Conservation (phyloP, 2,888 invertebrate genomes). For the Serripes groenlandicus region DNA sequence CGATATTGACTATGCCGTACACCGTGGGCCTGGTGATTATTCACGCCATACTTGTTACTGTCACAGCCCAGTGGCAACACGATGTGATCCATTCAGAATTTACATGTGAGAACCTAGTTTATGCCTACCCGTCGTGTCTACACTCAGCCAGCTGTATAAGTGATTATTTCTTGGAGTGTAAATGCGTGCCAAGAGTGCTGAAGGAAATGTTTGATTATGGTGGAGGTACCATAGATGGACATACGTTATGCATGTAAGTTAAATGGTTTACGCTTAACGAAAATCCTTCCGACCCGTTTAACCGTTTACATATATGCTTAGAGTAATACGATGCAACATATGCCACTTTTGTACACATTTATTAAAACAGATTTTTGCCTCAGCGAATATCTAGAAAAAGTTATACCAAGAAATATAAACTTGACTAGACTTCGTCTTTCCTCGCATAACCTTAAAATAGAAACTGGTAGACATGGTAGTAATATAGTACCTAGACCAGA, state of each 20-base stretch:
- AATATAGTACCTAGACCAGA: no score
- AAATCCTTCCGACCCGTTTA: neutral
- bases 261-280: neutral
- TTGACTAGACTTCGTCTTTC: no score
- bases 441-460: no score
- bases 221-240: neutral
- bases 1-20: no score
- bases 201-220: conserved; percentile 12
- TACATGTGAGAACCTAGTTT: neutral
- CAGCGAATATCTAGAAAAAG: no score
- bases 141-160: conserved; percentile 7
- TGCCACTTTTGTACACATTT: no score
- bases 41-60: neutral
- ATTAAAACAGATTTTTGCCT: no score
- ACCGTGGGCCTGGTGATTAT: neutral
- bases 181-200: conserved; percentile 7
- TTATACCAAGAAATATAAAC: no score
- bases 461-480: no score
- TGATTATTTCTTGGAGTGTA: conserved; percentile 9
- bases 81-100: conserved; percentile 14
- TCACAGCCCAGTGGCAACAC: conserved; percentile 11
- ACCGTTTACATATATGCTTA: no score
- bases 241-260: conserved; percentile 11
- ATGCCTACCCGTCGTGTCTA: conserved; percentile 7
- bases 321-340: no score